phyloP scores from a whole-genome alignment of 2,797 vertebrate species.

The Valencia hispanica region DNA sequence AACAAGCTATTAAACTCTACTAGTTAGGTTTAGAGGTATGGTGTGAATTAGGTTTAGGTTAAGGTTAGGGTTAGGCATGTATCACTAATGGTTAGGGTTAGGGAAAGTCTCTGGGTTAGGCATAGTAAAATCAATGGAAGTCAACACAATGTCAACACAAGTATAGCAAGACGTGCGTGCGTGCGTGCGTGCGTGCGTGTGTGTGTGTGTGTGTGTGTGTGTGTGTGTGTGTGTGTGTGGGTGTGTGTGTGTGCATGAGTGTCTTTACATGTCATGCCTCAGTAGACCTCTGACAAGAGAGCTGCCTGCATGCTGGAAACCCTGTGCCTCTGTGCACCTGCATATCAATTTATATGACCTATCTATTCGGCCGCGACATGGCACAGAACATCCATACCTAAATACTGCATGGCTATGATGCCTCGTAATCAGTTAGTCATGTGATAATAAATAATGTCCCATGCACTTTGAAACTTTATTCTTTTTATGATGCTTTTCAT shows the following conservation, averaged over 20 bases:
- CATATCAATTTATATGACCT: slow-evolving; percentile 73
- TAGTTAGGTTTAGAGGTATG: no score
- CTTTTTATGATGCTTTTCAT: slow-evolving; percentile 6
- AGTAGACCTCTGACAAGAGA: slow-evolving; percentile 71
- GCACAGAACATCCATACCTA: slow-evolving; percentile 53
- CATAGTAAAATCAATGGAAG: no score
- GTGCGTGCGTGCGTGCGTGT: no score
- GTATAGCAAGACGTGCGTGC: no score
- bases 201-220: slow-evolving; percentile 5
- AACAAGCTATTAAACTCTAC: no score
- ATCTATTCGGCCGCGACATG: slow-evolving; percentile 57
- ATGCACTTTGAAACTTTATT: slow-evolving; percentile 18
- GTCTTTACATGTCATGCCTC: slow-evolving; percentile 67
- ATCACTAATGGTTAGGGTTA: no score
- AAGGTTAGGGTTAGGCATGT: no score
- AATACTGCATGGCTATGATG: slow-evolving; percentile 40
- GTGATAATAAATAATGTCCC: slow-evolving; percentile 37
- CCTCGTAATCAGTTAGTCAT: slow-evolving; percentile 36
- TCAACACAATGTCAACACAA: no score
- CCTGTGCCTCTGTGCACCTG: slow-evolving; percentile 69
- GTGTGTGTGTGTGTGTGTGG: slow-evolving; percentile 20
- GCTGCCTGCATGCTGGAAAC: slow-evolving; percentile 67
- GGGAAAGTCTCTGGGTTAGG: no score
- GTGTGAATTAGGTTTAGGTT: no score
- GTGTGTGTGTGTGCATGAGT: slow-evolving; percentile 44